phyloP scores from a whole-genome alignment of 1,140 invertebrate species.

The Scaptodrosophila lebanonensis region DNA sequence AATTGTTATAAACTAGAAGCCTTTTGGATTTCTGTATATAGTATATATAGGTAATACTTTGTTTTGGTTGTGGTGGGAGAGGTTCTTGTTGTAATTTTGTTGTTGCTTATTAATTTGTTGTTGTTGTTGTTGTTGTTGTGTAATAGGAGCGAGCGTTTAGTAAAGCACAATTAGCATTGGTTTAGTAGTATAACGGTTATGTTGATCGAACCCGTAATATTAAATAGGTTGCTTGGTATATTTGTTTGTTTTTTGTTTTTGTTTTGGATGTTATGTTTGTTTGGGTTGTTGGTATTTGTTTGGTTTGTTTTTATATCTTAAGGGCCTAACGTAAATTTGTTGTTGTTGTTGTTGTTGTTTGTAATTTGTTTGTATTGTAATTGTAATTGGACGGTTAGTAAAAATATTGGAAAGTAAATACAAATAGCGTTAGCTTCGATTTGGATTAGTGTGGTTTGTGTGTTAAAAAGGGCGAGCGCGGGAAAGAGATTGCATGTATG shows the following conservation, averaged over 20 bases:
- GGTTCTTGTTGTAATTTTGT: not conserved
- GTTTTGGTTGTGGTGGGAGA: too few species aligned
- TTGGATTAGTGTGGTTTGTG: conserved; percentile 20
- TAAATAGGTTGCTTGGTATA: too few species aligned
- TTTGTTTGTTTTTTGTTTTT: too few species aligned
- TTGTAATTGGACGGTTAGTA: conserved; percentile 36
- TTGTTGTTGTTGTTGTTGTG: conserved; percentile 23
- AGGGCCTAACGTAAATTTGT: too few species aligned
- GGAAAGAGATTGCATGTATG: not conserved
- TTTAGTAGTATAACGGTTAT: too few species aligned
- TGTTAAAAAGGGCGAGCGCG: too few species aligned
- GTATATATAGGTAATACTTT: too few species aligned
- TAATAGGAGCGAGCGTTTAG: conserved; percentile 1
- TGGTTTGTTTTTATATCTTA: too few species aligned
- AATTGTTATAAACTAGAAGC: conserved; percentile 46
- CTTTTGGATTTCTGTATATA: conserved; percentile 8
- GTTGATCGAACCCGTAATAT: too few species aligned
- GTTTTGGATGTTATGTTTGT: not conserved
- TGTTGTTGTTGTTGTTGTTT: not conserved
- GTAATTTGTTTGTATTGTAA: conserved; percentile 1
- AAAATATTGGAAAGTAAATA: conserved; percentile 58
- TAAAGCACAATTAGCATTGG: conserved; percentile 13
- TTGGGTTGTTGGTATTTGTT: not conserved
- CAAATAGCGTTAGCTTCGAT: conserved; percentile 50
- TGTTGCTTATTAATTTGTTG: conserved; percentile 4